Percentiles rank a stretch among this genome's conserved stretches.
Evolutionary conservation across 1,140 invertebrate genomes (phyloP).

Genomic region (Pseudomyrmex cubaensis): DNA sequence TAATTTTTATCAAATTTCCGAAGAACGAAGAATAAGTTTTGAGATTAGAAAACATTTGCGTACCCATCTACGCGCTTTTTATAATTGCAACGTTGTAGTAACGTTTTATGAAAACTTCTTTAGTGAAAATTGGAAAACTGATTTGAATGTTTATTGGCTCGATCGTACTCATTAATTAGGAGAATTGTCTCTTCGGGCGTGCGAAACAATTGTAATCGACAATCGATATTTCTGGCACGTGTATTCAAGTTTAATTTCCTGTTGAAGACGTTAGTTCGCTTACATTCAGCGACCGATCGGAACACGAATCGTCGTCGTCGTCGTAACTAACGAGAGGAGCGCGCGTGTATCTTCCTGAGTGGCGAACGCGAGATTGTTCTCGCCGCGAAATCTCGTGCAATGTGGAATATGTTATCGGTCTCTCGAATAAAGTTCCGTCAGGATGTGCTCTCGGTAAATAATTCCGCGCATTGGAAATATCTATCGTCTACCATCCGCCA

Average conservation of each 20-base stretch:
- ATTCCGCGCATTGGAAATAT: conserved; percentile 52
- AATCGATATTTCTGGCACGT: conserved; percentile 58
- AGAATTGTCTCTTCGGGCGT: conserved; percentile 29
- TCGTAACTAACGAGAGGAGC: conserved; percentile 49
- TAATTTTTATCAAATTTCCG: background rate
- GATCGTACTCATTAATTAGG: conserved; percentile 38
- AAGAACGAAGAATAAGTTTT: too few relatives aligned
- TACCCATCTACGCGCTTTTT: background rate
- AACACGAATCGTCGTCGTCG: conserved; percentile 48
- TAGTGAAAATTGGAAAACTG: background rate
- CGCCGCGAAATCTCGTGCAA: conserved; percentile 42
- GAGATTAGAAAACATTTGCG: too few relatives aligned
- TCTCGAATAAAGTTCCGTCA: conserved; percentile 19
- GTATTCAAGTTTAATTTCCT: conserved; percentile 54
- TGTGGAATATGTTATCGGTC: conserved; percentile 42
- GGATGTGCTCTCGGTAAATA: conserved; percentile 46
- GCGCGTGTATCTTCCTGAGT: conserved; percentile 27
- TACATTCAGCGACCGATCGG: conserved; percentile 35
- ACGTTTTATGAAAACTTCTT: conserved; percentile 1
- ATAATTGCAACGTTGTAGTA: background rate
- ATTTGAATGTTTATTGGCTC: background rate
- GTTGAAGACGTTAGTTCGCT: conserved; percentile 37
- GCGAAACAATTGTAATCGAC: conserved; percentile 38
- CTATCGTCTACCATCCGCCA: conserved; percentile 33
- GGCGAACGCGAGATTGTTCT: conserved; percentile 41